Conservation (phyloP, 2,888 invertebrate genomes). For the Andrena trimmerana region DNA sequence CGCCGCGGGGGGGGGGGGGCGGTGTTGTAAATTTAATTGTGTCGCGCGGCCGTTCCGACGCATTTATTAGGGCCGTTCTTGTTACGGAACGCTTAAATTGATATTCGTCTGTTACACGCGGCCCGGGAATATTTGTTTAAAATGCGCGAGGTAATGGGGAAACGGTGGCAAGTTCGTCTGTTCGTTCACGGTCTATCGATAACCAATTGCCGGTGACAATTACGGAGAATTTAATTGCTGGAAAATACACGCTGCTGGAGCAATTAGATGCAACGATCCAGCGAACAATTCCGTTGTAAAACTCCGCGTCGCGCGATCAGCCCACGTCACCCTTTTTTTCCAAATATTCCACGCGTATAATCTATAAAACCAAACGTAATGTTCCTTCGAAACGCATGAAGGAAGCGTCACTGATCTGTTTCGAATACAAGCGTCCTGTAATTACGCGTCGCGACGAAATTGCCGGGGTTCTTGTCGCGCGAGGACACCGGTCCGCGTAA, state of each 20-base stretch:
- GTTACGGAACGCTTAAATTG: background rate
- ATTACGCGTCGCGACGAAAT: background rate
- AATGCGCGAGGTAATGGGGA: background rate
- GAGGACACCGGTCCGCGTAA: background rate
- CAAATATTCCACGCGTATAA: no score
- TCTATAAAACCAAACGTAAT: no score
- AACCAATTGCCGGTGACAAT: background rate
- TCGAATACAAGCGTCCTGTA: background rate
- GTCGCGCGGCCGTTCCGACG: background rate
- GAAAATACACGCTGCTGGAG: background rate
- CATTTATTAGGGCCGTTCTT: slow-evolving; percentile 2
- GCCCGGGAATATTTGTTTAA: slow-evolving; percentile 5
- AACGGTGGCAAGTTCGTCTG: background rate
- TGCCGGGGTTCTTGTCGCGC: background rate
- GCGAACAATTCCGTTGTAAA: background rate
- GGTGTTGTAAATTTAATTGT: slow-evolving; percentile 11
- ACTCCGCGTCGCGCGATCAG: background rate
- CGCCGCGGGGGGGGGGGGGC: background rate
- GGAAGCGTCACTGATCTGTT: background rate
- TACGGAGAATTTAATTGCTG: background rate
- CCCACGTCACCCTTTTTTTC: background rate
- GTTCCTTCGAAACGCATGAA: background rate
- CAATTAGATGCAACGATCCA: background rate
- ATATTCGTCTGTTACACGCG: background rate
- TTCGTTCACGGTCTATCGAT: slow-evolving; percentile 17